Base-by-base conservation (phyloP, 2,888 invertebrate species). In the Epistrophe eligans region DNA sequence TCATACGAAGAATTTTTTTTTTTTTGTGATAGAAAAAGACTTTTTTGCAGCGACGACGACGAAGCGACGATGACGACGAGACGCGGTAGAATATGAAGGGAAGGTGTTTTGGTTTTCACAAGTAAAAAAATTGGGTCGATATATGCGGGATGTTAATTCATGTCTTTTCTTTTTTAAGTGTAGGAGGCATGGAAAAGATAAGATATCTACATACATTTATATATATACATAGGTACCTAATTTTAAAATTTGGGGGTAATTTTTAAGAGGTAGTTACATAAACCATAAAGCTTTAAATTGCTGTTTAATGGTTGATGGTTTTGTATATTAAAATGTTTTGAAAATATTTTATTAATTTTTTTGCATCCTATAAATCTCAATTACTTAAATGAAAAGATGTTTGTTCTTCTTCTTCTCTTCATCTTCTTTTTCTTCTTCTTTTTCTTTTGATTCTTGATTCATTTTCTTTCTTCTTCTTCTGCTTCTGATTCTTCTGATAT, bases 1-100 rank as follows among this genome's bases (percentile, higher is more conserved):
- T 40, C 52, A 70, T 55, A n/a, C n/a, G 52, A 40, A 11, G 70
- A 70, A 55, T 40, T 70, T 70, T 70, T 24, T 70, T 40, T 70
- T 70, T 70, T 24, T 70, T 70, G 55, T 28, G 13, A 17, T 6
- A 35, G 35, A 35, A 35, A 58, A 35, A 57, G 35, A 35, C 10
- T 24, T 28, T 55, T 28, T 35, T 7, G 0, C 1, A 35, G 35
- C 7, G 35, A 35, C 35, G 32, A 7, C 32, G 7, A n/a, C 24
- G 32, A 32, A 3, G 2, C 2, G 13, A 13, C 6, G 6, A 2
- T 3, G 24, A 24, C 24, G 24, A 24, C 24, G 24, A 24, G 24
- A 24, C 8, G 15, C 1, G 15, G 13, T 0, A 28, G 28, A 7
- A 8, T 28, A 17, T 28, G 7, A 13, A 28, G 8, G 4, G 50